Base-by-base conservation (phyloP, 2,797 vertebrate genomes). In the Melanotaenia trifasciata region DNA sequence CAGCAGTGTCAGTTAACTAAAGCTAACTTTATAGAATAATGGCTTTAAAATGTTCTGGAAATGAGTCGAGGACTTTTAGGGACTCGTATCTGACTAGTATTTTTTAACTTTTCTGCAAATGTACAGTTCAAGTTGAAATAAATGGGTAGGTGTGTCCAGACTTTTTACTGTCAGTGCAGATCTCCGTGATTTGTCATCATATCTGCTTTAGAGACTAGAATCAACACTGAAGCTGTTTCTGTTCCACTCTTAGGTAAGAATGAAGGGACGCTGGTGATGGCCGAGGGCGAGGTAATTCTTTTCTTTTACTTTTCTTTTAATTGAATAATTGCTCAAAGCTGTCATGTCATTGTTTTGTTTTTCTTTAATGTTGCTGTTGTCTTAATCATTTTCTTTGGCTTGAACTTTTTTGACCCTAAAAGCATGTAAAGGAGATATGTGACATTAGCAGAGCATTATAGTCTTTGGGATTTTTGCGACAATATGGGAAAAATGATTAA, bases 241-340 rank as follows among this genome's bases (percentile, higher is more conserved):
- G 33, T 85, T 83, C 80, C n/a, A 30, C 67, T 60, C 35, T 1
- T 51, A 99, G 98, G 98, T 88, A 96, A 98, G 85, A 99, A 99
- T 50, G 98, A 99, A 94, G 98, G 98, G 78, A 99, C 98, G 0
- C 93, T 99, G 86, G 94, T 96, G 80, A 99, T 99, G 95, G 96
- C 96, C 80, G 98, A 99, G 93, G 95, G 97, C 1, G 98, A 99
- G 90, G 92, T 92, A 76, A 88, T 0, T 13, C 30, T 67, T 7
- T 30, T 13, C 30, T 24, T 9, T n/a, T n/a, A 28, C 30, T 57
- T 57, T 57, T 18, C 1, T 5, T 18, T 18, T 57, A 16, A 4
- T 26, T 53, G 4, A 50, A 1, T n/a, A 6, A 13, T 12, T 26
- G 22, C 0, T 4, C 18, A 18, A 43, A 45, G 3, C n/a, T 10